These are phyloP conservation scores for Sarcophaga rosellei DNA, from an alignment of 2,888 invertebrate genomes.

Conservation along the genomic window DNA sequence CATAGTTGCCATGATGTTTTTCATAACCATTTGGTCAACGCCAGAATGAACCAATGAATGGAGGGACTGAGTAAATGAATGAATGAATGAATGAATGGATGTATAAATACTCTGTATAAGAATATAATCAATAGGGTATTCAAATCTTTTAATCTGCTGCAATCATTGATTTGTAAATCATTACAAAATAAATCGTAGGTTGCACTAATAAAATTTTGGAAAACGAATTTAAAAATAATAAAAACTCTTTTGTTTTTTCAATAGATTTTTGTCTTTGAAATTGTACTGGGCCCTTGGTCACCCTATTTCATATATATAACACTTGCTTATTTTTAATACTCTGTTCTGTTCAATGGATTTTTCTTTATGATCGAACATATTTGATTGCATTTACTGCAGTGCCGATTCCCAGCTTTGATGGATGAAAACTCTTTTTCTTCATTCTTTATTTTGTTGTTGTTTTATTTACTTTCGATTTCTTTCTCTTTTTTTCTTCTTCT, in stretches of 20 bases:
- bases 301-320: background rate
- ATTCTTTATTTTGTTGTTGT: background rate
- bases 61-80: background rate
- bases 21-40: slow-evolving; percentile 62
- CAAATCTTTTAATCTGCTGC: background rate
- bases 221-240: no score
- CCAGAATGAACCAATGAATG: slow-evolving; percentile 45
- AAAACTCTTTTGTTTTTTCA: background rate
- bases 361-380: slow-evolving; percentile 51
- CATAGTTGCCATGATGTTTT: slow-evolving; percentile 49
- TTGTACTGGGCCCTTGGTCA: no score
- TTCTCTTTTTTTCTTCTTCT: background rate
- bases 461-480: no score
- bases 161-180: background rate
- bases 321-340: slow-evolving; percentile 54
- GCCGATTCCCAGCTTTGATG: slow-evolving; percentile 29
- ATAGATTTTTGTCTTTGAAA: no score
- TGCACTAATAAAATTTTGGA: no score
- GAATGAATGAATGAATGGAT: slow-evolving; percentile 45
- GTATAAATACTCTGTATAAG: background rate
- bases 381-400: slow-evolving; percentile 64
- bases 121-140: background rate
- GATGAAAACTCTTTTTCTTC: slow-evolving; percentile 1
- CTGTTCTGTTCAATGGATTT: slow-evolving; percentile 40
- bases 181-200: no score